A percentile compares a stretch with the other conserved stretches of the same genome.
Evolutionary conservation across 2,113 vertebrate species (phyloP).

Genomic region (Xenopus borealis): DNA sequence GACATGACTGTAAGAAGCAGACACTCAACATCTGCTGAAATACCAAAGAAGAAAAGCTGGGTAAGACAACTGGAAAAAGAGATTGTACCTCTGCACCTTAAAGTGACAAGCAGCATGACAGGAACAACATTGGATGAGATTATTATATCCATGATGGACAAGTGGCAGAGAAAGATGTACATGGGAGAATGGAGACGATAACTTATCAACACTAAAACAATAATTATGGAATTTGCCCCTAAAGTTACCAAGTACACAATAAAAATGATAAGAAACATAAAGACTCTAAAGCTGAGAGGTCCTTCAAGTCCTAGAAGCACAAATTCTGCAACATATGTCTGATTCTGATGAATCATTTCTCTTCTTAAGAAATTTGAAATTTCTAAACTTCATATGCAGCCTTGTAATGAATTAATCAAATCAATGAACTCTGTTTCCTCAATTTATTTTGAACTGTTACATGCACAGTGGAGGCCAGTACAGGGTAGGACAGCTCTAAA

Average conservation of each 20-base stretch:
- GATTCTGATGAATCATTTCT: neutral
- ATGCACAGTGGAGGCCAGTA: too few species aligned
- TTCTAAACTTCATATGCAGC: too few species aligned
- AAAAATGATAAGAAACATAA: constrained; percentile 3
- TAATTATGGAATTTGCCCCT: constrained; percentile 21
- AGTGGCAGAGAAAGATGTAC: constrained; percentile 29
- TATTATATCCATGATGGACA: constrained; percentile 24
- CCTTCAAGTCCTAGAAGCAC: constrained; percentile 4
- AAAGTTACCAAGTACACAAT: constrained; percentile 8
- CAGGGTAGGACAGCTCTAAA: too few species aligned
- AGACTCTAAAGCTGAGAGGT: neutral
- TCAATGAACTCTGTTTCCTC: too few species aligned
- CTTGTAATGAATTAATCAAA: too few species aligned
- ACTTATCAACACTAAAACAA: constrained; percentile 2
- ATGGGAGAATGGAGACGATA: constrained; percentile 3
- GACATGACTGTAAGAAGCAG: constrained; percentile 39
- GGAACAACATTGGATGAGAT: constrained; percentile 20
- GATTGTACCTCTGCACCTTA: neutral
- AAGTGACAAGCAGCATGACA: constrained; percentile 1
- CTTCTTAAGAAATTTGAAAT: too few species aligned
- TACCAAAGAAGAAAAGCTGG: constrained; percentile 25
- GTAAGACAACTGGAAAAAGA: constrained; percentile 2
- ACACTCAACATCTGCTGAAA: constrained; percentile 33
- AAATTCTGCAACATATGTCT: neutral
- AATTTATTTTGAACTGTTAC: too few species aligned